phyloP scores from a whole-genome alignment of 2,113 vertebrate genomes.

The Tautogolabrus adspersus region DNA sequence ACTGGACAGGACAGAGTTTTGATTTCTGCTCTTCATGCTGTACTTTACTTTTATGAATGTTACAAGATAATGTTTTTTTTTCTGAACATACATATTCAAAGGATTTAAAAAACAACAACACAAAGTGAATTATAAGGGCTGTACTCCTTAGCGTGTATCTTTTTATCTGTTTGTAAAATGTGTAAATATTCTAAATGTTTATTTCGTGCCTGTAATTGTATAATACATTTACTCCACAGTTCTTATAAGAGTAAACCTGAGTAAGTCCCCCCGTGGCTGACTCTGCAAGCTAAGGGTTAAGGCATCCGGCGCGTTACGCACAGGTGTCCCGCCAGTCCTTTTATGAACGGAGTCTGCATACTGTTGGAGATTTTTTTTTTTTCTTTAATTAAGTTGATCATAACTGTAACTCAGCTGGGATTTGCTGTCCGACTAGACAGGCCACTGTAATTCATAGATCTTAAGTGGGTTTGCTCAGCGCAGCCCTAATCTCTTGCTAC shows the following conservation, averaged over 20 bases:
- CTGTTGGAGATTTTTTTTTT: slow-evolving; percentile 35
- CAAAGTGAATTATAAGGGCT: background rate
- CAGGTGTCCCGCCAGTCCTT: slow-evolving; percentile 70
- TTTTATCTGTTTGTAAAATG: background rate
- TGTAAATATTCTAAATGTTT: background rate
- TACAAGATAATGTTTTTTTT: no score
- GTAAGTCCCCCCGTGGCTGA: background rate
- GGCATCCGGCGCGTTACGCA: slow-evolving; percentile 59
- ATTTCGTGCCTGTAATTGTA: background rate
- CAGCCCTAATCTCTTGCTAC: slow-evolving; percentile 73
- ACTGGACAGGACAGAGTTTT: background rate
- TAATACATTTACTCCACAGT: background rate
- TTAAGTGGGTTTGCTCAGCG: slow-evolving; percentile 84
- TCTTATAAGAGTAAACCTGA: background rate
- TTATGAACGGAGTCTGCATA: slow-evolving; percentile 66
- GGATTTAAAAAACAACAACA: no score
- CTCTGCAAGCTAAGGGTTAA: slow-evolving; percentile 75
- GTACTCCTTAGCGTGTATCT: background rate
- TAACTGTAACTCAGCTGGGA: slow-evolving; percentile 89
- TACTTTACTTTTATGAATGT: background rate
- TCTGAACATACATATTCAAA: no score
- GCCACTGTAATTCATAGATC: slow-evolving; percentile 73
- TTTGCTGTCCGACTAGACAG: slow-evolving; percentile 84
- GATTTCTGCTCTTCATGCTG: background rate
- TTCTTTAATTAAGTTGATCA: slow-evolving; percentile 79